These are phyloP conservation scores for Mesembrinibis cayennensis DNA, from an alignment of 2,113 vertebrate genomes.

Conservation along the genomic window DNA sequence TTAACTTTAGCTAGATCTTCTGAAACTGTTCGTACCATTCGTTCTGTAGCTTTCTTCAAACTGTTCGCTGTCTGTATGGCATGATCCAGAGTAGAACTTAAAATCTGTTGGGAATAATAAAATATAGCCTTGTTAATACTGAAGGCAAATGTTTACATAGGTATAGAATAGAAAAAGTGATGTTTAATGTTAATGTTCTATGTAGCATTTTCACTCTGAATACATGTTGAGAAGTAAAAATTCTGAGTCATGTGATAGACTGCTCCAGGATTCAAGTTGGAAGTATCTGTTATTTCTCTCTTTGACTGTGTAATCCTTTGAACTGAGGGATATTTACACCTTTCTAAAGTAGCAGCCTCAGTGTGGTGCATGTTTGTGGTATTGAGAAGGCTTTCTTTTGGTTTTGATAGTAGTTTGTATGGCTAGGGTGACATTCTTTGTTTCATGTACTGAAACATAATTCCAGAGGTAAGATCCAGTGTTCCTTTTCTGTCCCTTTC, in stretches of 20 bases:
- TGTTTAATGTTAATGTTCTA: background rate
- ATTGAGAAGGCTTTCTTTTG: background rate
- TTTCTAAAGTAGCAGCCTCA: background rate
- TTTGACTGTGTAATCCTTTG: background rate
- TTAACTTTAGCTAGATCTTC: slow-evolving; percentile 81
- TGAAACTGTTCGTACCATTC: slow-evolving; percentile 82
- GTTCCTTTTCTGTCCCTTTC: background rate
- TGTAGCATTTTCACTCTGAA: background rate
- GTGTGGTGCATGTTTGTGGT: background rate
- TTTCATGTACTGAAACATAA: background rate
- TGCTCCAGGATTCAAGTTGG: background rate
- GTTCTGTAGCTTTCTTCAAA: slow-evolving; percentile 87
- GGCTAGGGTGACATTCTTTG: background rate
- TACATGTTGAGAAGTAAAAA: background rate
- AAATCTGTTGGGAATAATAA: slow-evolving; percentile 68
- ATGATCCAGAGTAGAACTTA: slow-evolving; percentile 82
- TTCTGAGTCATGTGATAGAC: background rate
- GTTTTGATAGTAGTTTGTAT: background rate
- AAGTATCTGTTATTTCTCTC: background rate
- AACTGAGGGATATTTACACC: background rate
- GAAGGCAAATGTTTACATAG: background rate
- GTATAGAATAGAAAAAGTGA: background rate
- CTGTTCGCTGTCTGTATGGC: slow-evolving; percentile 82
- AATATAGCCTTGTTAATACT: background rate
- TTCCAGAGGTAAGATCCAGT: background rate